Evolutionary conservation across 1,140 invertebrate genomes (phyloP), one percentile per base, ranked within the genome.

Genomic region (Uloborus diversus): DNA sequence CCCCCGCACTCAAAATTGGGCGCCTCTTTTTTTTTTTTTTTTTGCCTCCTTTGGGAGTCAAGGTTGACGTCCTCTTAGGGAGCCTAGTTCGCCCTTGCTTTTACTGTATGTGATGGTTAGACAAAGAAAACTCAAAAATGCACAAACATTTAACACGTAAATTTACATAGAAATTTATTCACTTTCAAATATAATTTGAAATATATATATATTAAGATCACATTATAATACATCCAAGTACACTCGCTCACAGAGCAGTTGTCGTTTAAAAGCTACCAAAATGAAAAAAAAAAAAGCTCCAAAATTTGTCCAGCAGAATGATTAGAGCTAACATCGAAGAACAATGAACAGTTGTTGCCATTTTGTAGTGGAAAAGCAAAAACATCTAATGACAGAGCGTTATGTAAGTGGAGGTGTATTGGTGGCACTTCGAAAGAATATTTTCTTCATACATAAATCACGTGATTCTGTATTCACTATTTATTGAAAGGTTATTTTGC

Each of bases 141-240:
- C 2, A 42, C 37, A 42, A 17, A 42, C 37, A 42, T 17, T 42
- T 13, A 0, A 42, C n/a, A 42, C 17, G 17, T 13, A 7, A 53
- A 53, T 53, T 17, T 53, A 53, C 49, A 53, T 53, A 53, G 13
- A 53, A 53, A 53, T 53, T 53, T 53, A 53, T 53, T n/a, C 49
- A 53, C 13, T 53, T 53, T 53, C n/a, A 53, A n/a, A 53, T 53
- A 53, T 53, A 53, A 53, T 53, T 20, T 53, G 49, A 53, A 53
- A 53, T 53, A 53, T 53, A 53, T 53, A 53, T 53, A 53, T 9
- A 53, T 53, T 17, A n/a, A 53, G 17, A 53, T 53, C n/a, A 20
- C 20, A 13, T 42, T n/a, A n/a, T n/a, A n/a, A n/a, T 42, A 42
- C 37, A 42, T 42, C 9, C 37, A 13, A 42, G 17, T 42, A 17